Conservation (phyloP, 2,888 invertebrate genomes). For the Nymphalis polychloros region DNA sequence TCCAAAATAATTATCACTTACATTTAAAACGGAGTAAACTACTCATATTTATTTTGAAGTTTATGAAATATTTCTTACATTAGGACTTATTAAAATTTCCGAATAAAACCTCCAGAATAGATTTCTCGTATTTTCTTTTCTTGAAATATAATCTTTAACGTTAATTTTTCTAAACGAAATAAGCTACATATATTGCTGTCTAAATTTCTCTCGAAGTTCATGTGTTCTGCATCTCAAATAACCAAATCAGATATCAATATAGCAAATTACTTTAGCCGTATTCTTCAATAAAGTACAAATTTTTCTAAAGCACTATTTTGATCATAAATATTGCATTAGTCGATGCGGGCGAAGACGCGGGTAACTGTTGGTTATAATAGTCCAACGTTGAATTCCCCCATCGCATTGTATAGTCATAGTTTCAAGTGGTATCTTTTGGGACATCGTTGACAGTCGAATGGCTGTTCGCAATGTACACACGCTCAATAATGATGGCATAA, state of each 20-base stretch:
- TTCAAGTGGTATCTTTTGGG: conserved; percentile 59
- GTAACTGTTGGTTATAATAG: conserved; percentile 40
- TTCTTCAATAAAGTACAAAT: too few species aligned
- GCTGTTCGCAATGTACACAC: conserved; percentile 24
- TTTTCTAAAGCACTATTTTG: too few species aligned
- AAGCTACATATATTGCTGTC: background rate
- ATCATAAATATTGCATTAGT: too few species aligned
- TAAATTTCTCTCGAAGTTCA: conserved; percentile 16
- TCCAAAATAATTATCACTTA: background rate
- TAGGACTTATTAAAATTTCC: too few species aligned
- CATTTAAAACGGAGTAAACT: background rate
- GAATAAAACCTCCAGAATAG: too few species aligned
- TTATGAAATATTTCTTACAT: too few species aligned
- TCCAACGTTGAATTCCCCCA: conserved; percentile 55
- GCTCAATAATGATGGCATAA: conserved; percentile 20
- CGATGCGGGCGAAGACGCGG: background rate
- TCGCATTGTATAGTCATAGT: conserved; percentile 50
- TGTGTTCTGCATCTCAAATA: conserved; percentile 20
- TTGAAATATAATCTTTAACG: too few species aligned
- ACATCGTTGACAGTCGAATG: conserved; percentile 45
- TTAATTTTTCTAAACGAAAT: too few species aligned
- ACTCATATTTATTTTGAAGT: too few species aligned
- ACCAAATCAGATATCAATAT: background rate
- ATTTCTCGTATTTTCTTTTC: too few species aligned
- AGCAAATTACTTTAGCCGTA: background rate